Base-by-base conservation (phyloP, 2,113 vertebrate genomes). In the Hiodon alosoides region DNA sequence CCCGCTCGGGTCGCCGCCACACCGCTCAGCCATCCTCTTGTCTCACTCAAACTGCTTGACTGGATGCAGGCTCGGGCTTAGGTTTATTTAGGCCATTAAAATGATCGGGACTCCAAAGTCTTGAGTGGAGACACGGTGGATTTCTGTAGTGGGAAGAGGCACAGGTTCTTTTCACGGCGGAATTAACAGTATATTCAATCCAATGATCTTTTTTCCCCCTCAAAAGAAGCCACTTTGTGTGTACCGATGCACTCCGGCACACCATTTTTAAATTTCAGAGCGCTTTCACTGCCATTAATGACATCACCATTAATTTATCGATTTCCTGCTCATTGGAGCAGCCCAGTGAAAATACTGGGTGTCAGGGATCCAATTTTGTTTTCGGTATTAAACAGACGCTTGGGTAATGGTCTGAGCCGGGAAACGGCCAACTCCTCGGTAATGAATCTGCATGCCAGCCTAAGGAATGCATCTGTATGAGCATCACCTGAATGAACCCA, bases 401-500 rank as follows among this genome's bases (percentile, higher is more conserved):
- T 81, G 76, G 80, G 67, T 85, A 86, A 90, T 87, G 82, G 80
- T 65, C 76, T 71, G 70, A 59, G 74, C 51, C 72, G 48, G 77
- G 75, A 86, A 86, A 86, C 85, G 81, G 79, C 81, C 78, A 8
- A 74, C 75, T 76, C 79, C 79, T 51, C 66, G 74, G 83, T 80
- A 87, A 90, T 90, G 86, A 89, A 87, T 87, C 82, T 88, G 84
- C 77, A 83, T 86, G 77, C 48, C 65, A 17, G 66, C n/a, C 51
- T 48, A 54, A 13, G 72, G 59, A 78, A 51, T 85, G 87, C 87
- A 89, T 89, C 89, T 88, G 85, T 86, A 82, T 85, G 87, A 85
- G 87, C 86, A 87, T 89, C 84, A 83, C 85, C 83, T 81, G 87
- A 86, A 87, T 83, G 84, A 85, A 86, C 83, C 87, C 83, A 89